A percentile compares a stretch with the other conserved stretches of the same genome.
These are phyloP conservation scores for Epizoanthus ramosus DNA, from an alignment of 92 coral and sea anemone genomes.

Conservation along the genomic window DNA sequence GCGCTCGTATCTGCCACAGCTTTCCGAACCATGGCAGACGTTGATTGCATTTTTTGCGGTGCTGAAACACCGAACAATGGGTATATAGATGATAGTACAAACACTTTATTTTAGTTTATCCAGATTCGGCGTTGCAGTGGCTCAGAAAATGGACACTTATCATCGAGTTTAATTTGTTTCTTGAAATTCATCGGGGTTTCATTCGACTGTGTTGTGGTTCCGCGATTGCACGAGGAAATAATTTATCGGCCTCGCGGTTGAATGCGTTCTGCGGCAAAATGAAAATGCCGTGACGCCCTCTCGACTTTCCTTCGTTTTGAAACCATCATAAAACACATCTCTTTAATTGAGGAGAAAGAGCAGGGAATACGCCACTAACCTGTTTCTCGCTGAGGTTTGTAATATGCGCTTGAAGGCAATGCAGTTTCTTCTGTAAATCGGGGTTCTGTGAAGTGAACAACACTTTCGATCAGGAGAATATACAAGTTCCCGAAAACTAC, in stretches of 20 bases:
- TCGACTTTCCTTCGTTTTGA: constrained; percentile 3
- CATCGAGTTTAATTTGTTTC: background rate
- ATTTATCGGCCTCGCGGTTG: background rate
- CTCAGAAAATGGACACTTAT: background rate
- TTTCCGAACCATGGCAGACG: background rate
- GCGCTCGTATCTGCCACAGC: background rate
- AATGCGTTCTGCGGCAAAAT: constrained; percentile 5
- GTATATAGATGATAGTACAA: background rate
- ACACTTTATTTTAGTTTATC: too few relatives aligned
- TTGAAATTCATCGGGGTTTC: background rate
- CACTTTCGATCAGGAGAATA: constrained; percentile 50
- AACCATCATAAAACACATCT: constrained; percentile 24
- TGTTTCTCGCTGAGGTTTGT: constrained; percentile 92
- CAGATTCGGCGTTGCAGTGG: too few relatives aligned
- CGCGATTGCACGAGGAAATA: background rate
- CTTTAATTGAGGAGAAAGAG: background rate
- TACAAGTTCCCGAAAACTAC: constrained; percentile 56
- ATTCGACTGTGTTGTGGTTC: background rate
- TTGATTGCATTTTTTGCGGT: constrained; percentile 23
- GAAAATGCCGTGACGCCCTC: constrained; percentile 33
- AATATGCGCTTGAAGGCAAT: constrained; percentile 80
- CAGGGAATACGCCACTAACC: constrained; percentile 50
- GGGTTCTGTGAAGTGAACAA: constrained; percentile 80
- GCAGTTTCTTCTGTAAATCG: constrained; percentile 90
- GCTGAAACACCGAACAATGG: constrained; percentile 26